Percentiles rank a stretch among this genome's conserved stretches.
Evolutionary conservation across 2,113 vertebrate species (phyloP).

Genomic region (Caloenas nicobarica): DNA sequence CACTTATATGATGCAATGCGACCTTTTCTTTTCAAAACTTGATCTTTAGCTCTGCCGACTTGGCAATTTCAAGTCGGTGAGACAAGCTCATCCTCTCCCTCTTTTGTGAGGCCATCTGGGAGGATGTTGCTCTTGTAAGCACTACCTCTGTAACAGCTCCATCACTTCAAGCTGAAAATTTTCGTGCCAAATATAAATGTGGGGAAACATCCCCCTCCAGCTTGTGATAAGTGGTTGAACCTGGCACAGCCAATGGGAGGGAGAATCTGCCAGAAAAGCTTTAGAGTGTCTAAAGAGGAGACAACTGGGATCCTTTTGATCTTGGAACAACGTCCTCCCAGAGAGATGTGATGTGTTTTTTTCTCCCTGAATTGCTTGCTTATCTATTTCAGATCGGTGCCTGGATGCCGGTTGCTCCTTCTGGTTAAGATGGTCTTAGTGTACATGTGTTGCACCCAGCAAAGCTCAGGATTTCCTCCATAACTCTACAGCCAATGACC

Average conservation of each 20-base stretch:
- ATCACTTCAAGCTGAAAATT: background rate
- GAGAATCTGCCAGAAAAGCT: constrained; percentile 35
- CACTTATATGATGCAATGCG: background rate
- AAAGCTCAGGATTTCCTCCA: background rate
- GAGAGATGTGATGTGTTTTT: background rate
- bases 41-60: constrained; percentile 24
- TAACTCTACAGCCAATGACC: background rate
- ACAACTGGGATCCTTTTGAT: constrained; percentile 27
- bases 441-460: background rate
- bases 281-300: constrained; percentile 20
- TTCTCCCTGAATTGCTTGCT: background rate
- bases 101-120: constrained; percentile 47
- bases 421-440: background rate
- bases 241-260: background rate
- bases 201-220: constrained; percentile 53
- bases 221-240: constrained; percentile 47
- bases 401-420: background rate
- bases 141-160: constrained; percentile 38
- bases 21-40: constrained; percentile 30
- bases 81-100: constrained; percentile 30
- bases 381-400: background rate
- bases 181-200: constrained; percentile 42
- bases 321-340: background rate
- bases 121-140: constrained; percentile 35
- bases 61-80: background rate